These are phyloP conservation scores for Haplotaxodon microlepis DNA, from an alignment of 2,113 vertebrate species.

Conservation along the genomic window DNA sequence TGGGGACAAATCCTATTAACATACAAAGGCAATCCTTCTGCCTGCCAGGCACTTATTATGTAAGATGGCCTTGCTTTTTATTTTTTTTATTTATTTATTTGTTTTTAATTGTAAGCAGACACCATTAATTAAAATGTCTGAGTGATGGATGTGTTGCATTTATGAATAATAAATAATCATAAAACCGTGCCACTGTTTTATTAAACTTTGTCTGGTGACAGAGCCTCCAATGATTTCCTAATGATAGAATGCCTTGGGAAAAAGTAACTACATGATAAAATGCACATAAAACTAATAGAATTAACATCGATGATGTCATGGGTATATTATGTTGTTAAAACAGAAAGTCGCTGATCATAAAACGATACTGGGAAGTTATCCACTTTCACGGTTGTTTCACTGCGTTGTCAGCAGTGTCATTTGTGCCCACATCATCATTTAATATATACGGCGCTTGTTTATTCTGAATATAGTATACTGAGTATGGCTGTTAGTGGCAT, in stretches of 20 bases:
- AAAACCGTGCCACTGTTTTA: neutral
- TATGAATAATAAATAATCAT: neutral
- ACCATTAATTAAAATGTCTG: conserved; percentile 6
- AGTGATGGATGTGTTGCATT: conserved; percentile 20
- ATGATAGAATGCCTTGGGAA: neutral
- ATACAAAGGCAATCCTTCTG: conserved; percentile 34
- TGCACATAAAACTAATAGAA: neutral
- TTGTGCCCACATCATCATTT: neutral
- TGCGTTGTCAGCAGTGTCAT: neutral
- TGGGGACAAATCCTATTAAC: conserved; percentile 49
- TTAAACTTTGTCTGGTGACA: neutral
- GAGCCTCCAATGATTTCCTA: neutral
- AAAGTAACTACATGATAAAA: neutral
- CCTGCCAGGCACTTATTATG: conserved; percentile 22
- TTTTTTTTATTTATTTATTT: neutral
- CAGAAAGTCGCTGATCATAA: neutral
- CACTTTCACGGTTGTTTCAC: neutral
- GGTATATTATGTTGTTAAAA: neutral
- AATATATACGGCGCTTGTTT: neutral
- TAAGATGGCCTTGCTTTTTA: neutral
- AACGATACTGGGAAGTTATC: neutral
- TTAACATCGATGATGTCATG: neutral
- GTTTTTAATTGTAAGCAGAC: neutral
- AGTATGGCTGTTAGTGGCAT: neutral
- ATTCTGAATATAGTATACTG: neutral